A percentile compares a stretch with the other conserved stretches of the same genome.
phyloP scores from a whole-genome alignment of 2,888 invertebrate species.

The Lucinisca nassula region DNA sequence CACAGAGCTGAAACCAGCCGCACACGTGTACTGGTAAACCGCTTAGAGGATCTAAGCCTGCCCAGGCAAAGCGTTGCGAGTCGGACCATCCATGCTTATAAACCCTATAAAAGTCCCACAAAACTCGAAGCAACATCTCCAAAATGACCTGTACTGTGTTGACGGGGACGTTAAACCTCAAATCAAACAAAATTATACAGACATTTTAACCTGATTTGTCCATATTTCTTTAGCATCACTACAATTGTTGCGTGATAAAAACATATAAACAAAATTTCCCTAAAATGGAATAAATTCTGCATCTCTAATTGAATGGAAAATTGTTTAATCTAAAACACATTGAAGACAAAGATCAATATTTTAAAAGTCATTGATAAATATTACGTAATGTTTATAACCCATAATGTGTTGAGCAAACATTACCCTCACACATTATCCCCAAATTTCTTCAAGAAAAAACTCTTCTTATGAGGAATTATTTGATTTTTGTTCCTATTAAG shows the following conservation, averaged over 20 bases:
- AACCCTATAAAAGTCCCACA: no score
- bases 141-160: no score
- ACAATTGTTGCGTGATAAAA: neutral
- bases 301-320: slow-evolving; percentile 3
- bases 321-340: neutral
- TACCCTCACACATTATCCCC: neutral
- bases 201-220: no score
- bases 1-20: no score
- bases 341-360: neutral
- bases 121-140: no score
- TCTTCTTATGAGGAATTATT: neutral
- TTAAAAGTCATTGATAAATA: neutral
- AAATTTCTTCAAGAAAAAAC: neutral
- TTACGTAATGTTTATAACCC: neutral
- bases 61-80: no score
- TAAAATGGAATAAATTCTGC: neutral
- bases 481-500: neutral
- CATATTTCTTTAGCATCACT: no score
- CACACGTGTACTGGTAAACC: no score
- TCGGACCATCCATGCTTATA: no score
- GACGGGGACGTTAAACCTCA: no score
- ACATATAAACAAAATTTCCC: neutral
- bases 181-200: no score
- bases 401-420: neutral
- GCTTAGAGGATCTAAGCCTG: no score